A percentile compares a stretch with the other conserved stretches of the same genome.
Evolutionary conservation across 2,797 vertebrate genomes (phyloP).

Genomic region (Somateria mollissima): DNA sequence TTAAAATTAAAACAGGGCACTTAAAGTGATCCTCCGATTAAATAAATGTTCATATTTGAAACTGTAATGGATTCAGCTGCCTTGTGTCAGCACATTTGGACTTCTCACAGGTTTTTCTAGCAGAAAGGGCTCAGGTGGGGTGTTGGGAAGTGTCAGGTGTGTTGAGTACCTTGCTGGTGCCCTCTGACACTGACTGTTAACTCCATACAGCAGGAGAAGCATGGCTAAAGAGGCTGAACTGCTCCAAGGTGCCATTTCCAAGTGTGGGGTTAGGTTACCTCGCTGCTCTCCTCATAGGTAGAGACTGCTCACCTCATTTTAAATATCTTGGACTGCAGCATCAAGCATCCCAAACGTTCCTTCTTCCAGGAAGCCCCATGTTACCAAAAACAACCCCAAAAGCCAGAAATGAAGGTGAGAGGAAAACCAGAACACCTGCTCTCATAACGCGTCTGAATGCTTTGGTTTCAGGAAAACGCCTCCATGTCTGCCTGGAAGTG

Average conservation of each 20-base stretch:
- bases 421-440: neutral
- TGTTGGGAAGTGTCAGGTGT: neutral
- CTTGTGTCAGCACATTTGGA: neutral
- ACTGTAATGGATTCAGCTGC: neutral
- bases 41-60: neutral
- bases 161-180: neutral
- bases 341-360: neutral
- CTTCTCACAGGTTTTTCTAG: neutral
- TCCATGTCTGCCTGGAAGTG: neutral
- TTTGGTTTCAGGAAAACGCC: neutral
- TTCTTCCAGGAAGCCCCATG: neutral
- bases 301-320: neutral
- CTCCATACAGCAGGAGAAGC: neutral
- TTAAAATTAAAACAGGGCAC: neutral
- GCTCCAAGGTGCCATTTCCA: neutral
- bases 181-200: neutral
- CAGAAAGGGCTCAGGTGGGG: neutral
- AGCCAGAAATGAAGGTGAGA: neutral
- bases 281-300: neutral
- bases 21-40: neutral
- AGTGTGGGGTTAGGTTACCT: neutral
- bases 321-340: neutral
- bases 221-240: neutral
- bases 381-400: neutral
- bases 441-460: neutral